phyloP scores from a whole-genome alignment of 2,113 vertebrate species.

The Rhynchopsitta pachyrhyncha region DNA sequence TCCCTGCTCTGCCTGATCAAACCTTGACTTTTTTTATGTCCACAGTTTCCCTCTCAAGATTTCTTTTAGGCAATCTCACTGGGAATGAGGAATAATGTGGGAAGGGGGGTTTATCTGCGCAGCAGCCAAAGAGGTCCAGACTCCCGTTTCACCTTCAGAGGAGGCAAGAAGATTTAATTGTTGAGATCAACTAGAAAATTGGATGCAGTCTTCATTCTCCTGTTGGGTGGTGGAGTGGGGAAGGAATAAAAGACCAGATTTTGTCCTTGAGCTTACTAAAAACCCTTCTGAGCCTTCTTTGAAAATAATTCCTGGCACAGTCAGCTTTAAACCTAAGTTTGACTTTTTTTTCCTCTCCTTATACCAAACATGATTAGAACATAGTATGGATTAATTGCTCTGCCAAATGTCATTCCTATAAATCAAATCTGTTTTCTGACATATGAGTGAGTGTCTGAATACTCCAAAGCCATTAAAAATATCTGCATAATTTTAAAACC shows the following conservation, averaged over 20 bases:
- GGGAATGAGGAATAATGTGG: neutral
- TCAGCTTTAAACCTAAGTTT: conserved; percentile 59
- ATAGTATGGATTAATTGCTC: conserved; percentile 76
- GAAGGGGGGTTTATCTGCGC: neutral
- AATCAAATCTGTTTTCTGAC: conserved; percentile 78
- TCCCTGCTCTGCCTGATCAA: neutral
- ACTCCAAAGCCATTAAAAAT: conserved; percentile 77
- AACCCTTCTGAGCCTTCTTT: conserved; percentile 53
- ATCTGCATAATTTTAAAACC: conserved; percentile 78
- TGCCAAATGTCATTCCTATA: conserved; percentile 76
- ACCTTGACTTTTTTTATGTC: neutral
- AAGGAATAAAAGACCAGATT: conserved; percentile 37
- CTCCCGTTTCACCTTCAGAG: neutral
- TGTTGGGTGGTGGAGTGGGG: neutral
- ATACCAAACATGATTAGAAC: conserved; percentile 74
- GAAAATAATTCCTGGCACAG: conserved; percentile 67
- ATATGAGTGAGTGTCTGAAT: conserved; percentile 77
- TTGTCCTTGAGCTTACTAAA: conserved; percentile 53
- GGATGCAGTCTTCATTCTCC: neutral
- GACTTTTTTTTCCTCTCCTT: conserved; percentile 59
- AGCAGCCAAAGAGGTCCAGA: rapidly evolving
- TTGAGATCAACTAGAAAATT: neutral
- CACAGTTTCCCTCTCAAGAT: neutral
- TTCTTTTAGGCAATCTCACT: neutral
- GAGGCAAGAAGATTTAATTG: neutral